phyloP scores from a whole-genome alignment of 2,797 vertebrate species.

The Aplochiton taeniatus region DNA sequence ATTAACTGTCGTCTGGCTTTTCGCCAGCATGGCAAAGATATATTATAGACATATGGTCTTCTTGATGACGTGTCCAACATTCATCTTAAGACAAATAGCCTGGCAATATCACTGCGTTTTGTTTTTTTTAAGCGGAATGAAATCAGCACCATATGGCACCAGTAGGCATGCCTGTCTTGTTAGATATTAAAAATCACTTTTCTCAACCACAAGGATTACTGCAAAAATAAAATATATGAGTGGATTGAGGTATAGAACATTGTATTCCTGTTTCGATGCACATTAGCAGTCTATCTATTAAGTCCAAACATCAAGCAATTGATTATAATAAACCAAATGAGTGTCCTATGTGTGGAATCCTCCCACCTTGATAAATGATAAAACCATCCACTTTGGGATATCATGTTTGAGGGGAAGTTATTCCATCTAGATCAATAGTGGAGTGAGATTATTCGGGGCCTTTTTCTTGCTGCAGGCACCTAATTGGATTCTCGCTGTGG shows the following conservation, averaged over 20 bases:
- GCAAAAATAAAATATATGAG: neutral
- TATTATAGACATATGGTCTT: slow-evolving; percentile 30
- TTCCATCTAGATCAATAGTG: slow-evolving; percentile 15
- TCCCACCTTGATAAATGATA: neutral
- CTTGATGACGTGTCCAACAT: slow-evolving; percentile 25
- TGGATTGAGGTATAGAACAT: neutral
- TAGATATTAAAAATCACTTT: slow-evolving; percentile 7
- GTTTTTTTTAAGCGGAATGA: slow-evolving; percentile 8
- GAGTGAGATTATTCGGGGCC: neutral
- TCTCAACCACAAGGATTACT: neutral
- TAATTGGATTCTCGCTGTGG: slow-evolving; percentile 2
- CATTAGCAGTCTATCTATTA: too few relatives aligned
- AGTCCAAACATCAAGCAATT: neutral
- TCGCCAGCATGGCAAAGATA: slow-evolving; percentile 11
- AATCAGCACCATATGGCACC: slow-evolving; percentile 32
- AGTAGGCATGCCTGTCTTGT: slow-evolving; percentile 22
- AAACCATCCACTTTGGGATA: neutral
- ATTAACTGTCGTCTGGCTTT: slow-evolving; percentile 11
- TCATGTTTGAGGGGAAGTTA: neutral
- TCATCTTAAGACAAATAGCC: slow-evolving; percentile 21
- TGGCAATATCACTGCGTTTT: neutral
- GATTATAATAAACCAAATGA: neutral
- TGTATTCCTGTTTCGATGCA: too few relatives aligned
- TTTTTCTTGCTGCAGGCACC: neutral
- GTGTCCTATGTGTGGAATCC: neutral